phyloP scores from a whole-genome alignment of 2,888 invertebrate genomes.

The Parasteatoda lunata region DNA sequence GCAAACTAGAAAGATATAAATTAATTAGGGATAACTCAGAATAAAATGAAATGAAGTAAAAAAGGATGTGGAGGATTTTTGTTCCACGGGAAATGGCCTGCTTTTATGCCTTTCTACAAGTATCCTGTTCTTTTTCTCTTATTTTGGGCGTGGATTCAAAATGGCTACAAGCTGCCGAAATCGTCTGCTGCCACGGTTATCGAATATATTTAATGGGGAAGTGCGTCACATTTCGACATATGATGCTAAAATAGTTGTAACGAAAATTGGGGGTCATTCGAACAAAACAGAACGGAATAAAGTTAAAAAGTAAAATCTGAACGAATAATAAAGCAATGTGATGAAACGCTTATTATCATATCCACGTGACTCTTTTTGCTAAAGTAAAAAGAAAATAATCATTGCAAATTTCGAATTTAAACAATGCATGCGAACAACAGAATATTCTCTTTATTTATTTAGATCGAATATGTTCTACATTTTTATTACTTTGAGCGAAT shows the following conservation, averaged over 20 bases:
- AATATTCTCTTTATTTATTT: too few species aligned
- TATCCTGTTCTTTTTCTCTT: conserved; percentile 2
- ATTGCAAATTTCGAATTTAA: too few species aligned
- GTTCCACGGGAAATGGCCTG: not conserved
- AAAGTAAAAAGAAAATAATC: too few species aligned
- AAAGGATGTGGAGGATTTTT: not conserved
- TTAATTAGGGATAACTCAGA: conserved; percentile 15
- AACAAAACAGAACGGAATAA: too few species aligned
- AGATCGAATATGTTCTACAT: too few species aligned
- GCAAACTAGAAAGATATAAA: not conserved
- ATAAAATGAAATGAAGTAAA: not conserved
- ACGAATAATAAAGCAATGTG: too few species aligned
- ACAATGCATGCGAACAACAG: too few species aligned
- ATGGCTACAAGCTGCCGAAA: not conserved
- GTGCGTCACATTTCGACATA: not conserved
- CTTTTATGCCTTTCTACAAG: not conserved
- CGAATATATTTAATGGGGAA: not conserved
- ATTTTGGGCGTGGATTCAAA: not conserved
- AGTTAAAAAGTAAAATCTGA: too few species aligned
- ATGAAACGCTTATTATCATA: too few species aligned
- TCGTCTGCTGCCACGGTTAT: not conserved
- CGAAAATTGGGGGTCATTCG: too few species aligned
- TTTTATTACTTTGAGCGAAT: too few species aligned
- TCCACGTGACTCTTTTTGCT: too few species aligned
- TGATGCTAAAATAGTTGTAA: not conserved